Evolutionary conservation across 1,140 invertebrate species (phyloP).

Genomic region (Heliconius hewitsoni): DNA sequence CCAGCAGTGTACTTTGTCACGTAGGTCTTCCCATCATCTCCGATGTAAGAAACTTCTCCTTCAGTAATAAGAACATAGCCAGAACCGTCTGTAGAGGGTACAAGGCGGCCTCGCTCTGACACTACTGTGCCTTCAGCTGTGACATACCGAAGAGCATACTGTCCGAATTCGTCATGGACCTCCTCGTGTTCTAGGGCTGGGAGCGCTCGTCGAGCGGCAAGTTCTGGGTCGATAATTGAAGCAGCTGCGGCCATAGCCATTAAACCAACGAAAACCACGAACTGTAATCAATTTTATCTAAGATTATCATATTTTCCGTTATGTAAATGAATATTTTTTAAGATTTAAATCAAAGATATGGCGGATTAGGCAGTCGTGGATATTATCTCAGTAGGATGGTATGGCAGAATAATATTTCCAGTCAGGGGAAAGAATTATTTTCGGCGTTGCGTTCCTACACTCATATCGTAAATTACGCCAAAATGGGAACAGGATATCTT

Average conservation of each 20-base stretch:
- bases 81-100: background rate
- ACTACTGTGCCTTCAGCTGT: slow-evolving; percentile 9
- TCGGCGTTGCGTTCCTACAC: too few species aligned
- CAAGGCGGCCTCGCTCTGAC: background rate
- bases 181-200: background rate
- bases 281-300: background rate
- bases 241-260: background rate
- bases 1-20: background rate
- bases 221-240: background rate
- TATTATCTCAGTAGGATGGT: too few species aligned
- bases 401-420: too few species aligned
- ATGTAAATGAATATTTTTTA: background rate
- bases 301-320: background rate
- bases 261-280: background rate
- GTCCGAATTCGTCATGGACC: background rate
- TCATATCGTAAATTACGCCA: too few species aligned
- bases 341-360: too few species aligned
- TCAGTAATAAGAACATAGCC: background rate
- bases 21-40: background rate
- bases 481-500: too few species aligned
- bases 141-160: background rate
- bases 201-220: background rate
- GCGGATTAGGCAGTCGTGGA: too few species aligned
- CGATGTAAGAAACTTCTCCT: background rate
- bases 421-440: background rate